Evolutionary conservation across 1,140 invertebrate genomes (phyloP).

Genomic region (Drosophila tani): DNA sequence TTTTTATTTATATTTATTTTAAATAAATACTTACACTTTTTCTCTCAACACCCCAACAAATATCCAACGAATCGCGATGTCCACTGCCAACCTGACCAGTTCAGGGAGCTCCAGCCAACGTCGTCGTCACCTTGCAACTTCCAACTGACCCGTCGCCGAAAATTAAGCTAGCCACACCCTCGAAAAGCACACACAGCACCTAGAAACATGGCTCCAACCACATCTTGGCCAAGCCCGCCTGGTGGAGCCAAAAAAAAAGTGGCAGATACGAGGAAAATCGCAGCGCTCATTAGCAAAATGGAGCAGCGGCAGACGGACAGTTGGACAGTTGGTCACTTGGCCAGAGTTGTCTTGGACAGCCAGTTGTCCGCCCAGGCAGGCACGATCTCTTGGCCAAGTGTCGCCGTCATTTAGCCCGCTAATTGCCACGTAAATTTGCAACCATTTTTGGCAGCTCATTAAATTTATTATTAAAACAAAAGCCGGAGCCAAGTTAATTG

Average conservation of each 20-base stretch:
- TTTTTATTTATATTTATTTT: no score
- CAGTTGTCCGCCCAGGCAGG: conserved; percentile 34
- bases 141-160: conserved; percentile 21
- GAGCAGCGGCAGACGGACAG: conserved; percentile 53
- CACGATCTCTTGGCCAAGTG: conserved; percentile 75
- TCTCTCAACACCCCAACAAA: no score
- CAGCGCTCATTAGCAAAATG: conserved; percentile 70
- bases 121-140: conserved; percentile 24
- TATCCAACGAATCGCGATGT: neutral
- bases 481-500: conserved; percentile 70
- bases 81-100: conserved; percentile 2
- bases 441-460: conserved; percentile 84
- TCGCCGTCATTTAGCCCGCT: conserved; percentile 71
- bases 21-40: no score
- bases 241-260: conserved; percentile 6
- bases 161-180: conserved; percentile 40
- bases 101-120: neutral
- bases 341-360: neutral
- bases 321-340: conserved; percentile 17
- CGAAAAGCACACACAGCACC: conserved; percentile 26
- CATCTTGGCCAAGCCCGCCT: conserved; percentile 54
- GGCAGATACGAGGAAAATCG: conserved; percentile 46
- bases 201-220: conserved; percentile 10
- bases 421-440: conserved; percentile 83
- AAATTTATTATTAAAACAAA: conserved; percentile 81